Evolutionary conservation across 2,888 invertebrate species (phyloP), one percentile per base, ranked within the genome.

Genomic region (Microctonus brassicae): DNA sequence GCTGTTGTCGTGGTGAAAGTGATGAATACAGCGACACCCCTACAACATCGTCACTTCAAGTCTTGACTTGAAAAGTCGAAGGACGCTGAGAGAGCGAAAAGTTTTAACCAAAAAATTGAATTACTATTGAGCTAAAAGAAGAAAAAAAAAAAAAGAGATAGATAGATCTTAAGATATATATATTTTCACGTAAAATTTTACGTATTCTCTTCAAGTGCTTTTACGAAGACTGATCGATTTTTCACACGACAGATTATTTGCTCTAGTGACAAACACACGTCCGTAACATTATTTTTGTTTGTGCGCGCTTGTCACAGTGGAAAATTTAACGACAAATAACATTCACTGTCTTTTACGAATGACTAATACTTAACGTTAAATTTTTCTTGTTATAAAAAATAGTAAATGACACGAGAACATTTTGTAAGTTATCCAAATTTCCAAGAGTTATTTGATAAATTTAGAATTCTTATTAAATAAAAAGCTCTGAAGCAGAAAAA

Each of bases 21-120:
- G 62, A 63, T 63, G 57, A 66, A 66, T 66, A 66, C 39, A 22
- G n/a, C 66, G 63, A n/a, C 26, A 20, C 17, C 26, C 11, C 47
- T 2, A 17, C 17, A 20, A 47, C 17, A n/a, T 47, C 47, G 47
- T 47, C 47, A 47, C 47, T 47, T 6, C 47, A 47, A 47, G 47
- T 47, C n/a, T 17, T 7, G 47, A 17, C 47, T 47, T 17, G 17
- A 17, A 47, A 47, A 47, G 39, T n/a, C 39, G 13, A 39, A 39
- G n/a, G n/a, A n/a, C n/a, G n/a, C n/a, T 61, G 62, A 26, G 20
- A 47, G 22, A 29, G 52, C 9, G 20, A 24, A 47, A 47, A 57
- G 17, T 66, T 66, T 66, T 66, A 57, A 66, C 55, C 24, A 47
- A 47, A 36, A 66, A 57, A 66, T 57, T 22, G 11, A 65, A 65